Evolutionary conservation across 2,797 vertebrate species (phyloP).

Genomic region (Ptychadena robeensis): DNA sequence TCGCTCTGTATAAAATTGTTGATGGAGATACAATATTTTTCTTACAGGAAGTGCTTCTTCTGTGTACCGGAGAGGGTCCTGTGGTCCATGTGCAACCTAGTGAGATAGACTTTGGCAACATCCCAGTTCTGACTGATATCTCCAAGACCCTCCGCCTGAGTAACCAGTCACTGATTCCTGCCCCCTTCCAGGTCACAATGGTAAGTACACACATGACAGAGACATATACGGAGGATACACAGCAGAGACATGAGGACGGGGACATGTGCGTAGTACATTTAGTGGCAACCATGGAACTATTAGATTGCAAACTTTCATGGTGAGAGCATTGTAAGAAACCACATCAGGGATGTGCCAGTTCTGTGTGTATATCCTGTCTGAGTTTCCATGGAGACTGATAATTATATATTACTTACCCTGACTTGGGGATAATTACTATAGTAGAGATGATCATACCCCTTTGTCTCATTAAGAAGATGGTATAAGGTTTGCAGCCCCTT

Average conservation of each 20-base stretch:
- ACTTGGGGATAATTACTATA: conserved; percentile 18
- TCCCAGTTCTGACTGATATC: conserved; percentile 78
- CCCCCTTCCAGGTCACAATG: conserved; percentile 75
- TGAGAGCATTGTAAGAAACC: too few relatives aligned
- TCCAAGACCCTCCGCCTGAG: conserved; percentile 73
- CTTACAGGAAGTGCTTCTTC: conserved; percentile 75
- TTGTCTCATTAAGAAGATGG: neutral
- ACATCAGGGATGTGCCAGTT: neutral
- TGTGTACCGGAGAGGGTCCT: conserved; percentile 79
- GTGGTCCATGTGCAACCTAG: conserved; percentile 72
- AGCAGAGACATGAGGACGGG: too few relatives aligned
- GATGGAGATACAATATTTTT: too few relatives aligned
- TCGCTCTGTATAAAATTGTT: too few relatives aligned
- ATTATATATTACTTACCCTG: neutral
- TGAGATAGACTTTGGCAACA: conserved; percentile 80
- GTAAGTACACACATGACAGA: conserved; percentile 69
- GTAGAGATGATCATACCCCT: conserved; percentile 7
- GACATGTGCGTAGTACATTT: too few relatives aligned
- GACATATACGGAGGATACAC: neutral
- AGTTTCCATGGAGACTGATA: conserved; percentile 40
- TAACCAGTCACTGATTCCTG: conserved; percentile 80
- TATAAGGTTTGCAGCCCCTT: neutral
- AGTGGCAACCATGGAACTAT: too few relatives aligned
- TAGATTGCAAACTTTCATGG: too few relatives aligned
- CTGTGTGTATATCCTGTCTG: neutral